Evolutionary conservation across 2,797 vertebrate genomes (phyloP).

Genomic region (Knipowitschia caucasica): DNA sequence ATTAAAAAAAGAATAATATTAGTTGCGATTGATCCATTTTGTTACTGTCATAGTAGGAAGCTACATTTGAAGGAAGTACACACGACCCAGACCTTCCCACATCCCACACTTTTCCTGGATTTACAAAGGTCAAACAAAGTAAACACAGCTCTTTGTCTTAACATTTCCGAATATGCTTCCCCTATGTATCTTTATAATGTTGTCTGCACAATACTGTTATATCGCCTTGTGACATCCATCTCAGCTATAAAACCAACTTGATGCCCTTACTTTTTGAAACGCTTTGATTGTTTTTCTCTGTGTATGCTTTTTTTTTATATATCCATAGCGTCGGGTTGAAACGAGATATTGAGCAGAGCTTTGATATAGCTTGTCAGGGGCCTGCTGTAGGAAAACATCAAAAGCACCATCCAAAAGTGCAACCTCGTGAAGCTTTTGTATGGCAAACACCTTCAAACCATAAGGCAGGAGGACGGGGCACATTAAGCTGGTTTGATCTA

Average conservation of each 20-base stretch:
- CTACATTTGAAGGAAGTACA: too few species aligned
- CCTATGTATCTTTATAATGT: too few species aligned
- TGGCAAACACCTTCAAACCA: conserved; percentile 26
- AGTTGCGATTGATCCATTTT: too few species aligned
- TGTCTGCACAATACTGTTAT: conserved; percentile 15
- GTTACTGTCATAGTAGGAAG: too few species aligned
- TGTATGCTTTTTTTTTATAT: conserved; percentile 3
- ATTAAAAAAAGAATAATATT: too few species aligned
- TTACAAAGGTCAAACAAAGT: conserved; percentile 27
- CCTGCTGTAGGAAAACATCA: conserved; percentile 30
- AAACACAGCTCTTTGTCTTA: conserved; percentile 15
- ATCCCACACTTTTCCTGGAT: conserved; percentile 1
- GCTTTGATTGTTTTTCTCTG: conserved; percentile 11
- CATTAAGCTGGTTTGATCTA: conserved; percentile 49
- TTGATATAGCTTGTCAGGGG: conserved; percentile 32
- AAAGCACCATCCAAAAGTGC: conserved; percentile 25
- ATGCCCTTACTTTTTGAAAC: conserved; percentile 5
- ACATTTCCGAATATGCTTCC: too few species aligned
- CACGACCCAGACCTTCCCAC: conserved; percentile 11
- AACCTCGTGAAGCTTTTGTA: conserved; percentile 31
- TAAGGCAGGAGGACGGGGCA: conserved; percentile 29
- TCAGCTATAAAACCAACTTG: conserved; percentile 9
- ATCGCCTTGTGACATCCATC: conserved; percentile 17
- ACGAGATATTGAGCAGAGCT: conserved; percentile 34
- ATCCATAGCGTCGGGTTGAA: conserved; percentile 13